phyloP scores from a whole-genome alignment of 1,140 invertebrate genomes.

The Tribolium madens region DNA sequence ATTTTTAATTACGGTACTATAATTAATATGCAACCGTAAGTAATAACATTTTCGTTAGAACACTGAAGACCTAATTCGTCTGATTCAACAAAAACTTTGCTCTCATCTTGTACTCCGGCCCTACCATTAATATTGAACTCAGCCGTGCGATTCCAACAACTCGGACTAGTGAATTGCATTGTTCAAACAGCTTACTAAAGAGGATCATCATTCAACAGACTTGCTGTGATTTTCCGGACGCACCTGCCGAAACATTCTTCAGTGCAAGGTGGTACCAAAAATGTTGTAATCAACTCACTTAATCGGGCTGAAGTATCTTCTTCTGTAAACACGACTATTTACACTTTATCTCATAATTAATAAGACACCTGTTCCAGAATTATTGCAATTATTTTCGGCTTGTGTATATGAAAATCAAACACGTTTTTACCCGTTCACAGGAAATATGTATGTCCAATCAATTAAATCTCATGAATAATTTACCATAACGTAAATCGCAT shows the following conservation, averaged over 20 bases:
- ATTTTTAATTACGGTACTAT: constrained; percentile 11
- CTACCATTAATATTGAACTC: constrained; percentile 34
- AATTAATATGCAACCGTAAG: constrained; percentile 7
- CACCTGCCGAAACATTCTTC: constrained; percentile 33
- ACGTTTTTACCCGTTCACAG: background rate
- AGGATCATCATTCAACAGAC: constrained; percentile 22
- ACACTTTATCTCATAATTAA: background rate
- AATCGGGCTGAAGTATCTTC: background rate
- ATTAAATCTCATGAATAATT: constrained; percentile 28
- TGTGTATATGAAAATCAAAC: background rate
- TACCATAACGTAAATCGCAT: constrained; percentile 1
- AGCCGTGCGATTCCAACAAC: constrained; percentile 30
- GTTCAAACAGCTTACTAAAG: constrained; percentile 13
- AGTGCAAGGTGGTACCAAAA: background rate
- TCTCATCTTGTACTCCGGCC: constrained; percentile 8
- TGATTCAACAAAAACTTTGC: constrained; percentile 16
- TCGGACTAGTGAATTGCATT: background rate
- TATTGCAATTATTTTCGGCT: no score
- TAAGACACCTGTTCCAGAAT: no score
- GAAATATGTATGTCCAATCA: constrained; percentile 5
- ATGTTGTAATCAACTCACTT: background rate
- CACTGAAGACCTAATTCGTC: constrained; percentile 11
- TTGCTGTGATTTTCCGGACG: constrained; percentile 13
- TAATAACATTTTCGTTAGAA: constrained; percentile 15
- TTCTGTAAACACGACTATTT: background rate